phyloP scores from a whole-genome alignment of 2,888 invertebrate species.

The Laspeyria flexula region DNA sequence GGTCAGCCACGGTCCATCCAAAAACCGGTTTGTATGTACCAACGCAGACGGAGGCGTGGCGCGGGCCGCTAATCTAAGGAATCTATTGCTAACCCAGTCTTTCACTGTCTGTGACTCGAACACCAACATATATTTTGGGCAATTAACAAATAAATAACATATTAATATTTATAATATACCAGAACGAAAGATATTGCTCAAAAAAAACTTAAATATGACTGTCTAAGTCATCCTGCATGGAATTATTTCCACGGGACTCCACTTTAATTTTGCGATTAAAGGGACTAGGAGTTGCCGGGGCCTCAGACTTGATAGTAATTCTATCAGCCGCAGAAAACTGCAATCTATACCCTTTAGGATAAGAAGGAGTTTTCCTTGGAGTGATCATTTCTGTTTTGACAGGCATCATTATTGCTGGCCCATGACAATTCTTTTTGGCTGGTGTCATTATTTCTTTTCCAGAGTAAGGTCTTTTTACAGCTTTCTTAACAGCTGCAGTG shows the following conservation, averaged over 20 bases:
- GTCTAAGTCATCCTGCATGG: conserved; percentile 7
- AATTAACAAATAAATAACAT: too few relatives aligned
- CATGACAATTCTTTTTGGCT: too few relatives aligned
- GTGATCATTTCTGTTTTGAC: neutral
- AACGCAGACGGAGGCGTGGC: too few relatives aligned
- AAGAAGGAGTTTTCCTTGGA: neutral
- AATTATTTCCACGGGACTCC: neutral
- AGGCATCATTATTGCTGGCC: neutral
- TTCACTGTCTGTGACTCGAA: too few relatives aligned
- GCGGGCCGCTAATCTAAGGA: too few relatives aligned
- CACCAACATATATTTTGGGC: too few relatives aligned
- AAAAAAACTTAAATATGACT: neutral
- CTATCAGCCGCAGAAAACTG: neutral
- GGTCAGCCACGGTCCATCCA: too few relatives aligned
- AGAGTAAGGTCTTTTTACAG: neutral
- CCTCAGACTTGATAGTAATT: neutral
- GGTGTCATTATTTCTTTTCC: neutral
- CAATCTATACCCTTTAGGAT: too few relatives aligned
- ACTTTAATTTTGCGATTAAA: neutral
- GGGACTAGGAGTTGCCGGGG: neutral
- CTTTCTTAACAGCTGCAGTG: neutral
- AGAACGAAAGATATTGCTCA: too few relatives aligned
- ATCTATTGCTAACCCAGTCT: too few relatives aligned
- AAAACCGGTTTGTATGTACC: too few relatives aligned
- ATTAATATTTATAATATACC: too few relatives aligned